These are phyloP conservation scores for Rhinatrema bivittatum DNA, from an alignment of 2,797 vertebrate genomes.

Conservation along the genomic window DNA sequence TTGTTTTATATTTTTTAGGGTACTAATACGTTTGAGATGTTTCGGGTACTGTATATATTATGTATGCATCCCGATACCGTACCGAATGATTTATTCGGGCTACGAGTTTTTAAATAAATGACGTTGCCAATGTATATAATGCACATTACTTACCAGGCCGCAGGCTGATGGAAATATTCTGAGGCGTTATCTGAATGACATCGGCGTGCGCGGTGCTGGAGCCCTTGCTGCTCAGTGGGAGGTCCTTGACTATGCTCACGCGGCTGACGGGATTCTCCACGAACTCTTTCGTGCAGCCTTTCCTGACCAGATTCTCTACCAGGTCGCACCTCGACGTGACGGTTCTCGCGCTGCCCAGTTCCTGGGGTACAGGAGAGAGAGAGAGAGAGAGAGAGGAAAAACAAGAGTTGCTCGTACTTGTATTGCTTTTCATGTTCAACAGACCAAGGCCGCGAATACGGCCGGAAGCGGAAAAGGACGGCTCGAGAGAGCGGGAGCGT, in stretches of 20 bases:
- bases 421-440: too few relatives aligned
- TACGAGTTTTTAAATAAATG: too few relatives aligned
- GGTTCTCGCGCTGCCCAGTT: conserved; percentile 66
- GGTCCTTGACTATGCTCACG: conserved; percentile 46
- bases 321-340: conserved; percentile 80
- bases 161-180: conserved; percentile 76
- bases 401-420: too few relatives aligned
- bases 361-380: conserved; percentile 53
- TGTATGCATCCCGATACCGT: too few relatives aligned
- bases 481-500: too few relatives aligned
- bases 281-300: conserved; percentile 62
- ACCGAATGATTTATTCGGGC: too few relatives aligned
- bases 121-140: too few relatives aligned
- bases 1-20: too few relatives aligned
- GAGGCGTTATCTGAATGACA: conserved; percentile 82
- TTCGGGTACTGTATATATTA: too few relatives aligned
- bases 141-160: conserved; percentile 74
- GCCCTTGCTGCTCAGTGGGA: conserved; percentile 78
- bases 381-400: background rate
- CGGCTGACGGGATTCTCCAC: conserved; percentile 75
- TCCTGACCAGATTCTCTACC: conserved; percentile 64
- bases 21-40: too few relatives aligned
- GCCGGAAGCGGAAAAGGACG: too few relatives aligned
- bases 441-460: too few relatives aligned
- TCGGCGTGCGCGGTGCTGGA: conserved; percentile 59